Evolutionary conservation across 2,888 invertebrate genomes (phyloP), one percentile per base, ranked within the genome.

Genomic region (Ornithoptera priamus): DNA sequence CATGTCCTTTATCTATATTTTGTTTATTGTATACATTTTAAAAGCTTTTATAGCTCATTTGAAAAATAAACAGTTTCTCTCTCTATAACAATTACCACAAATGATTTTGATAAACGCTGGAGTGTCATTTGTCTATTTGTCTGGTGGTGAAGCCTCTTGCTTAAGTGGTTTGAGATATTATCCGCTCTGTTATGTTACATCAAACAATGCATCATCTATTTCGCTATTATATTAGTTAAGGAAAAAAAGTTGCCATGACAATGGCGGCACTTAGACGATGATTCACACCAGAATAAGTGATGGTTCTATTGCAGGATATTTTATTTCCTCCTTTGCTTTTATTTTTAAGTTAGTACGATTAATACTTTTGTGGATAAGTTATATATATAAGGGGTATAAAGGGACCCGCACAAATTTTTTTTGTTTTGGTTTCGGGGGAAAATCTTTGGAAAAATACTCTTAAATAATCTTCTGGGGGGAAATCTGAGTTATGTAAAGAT

Each of bases 81-180:
- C 42, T 57, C 60, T 53, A 60, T 15, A 39, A 65, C 65, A 61
- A 61, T 65, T 22, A 42, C 53, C 20, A n/a, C 39, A 65, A 60
- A 63, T 30, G 42, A 36, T 69, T 65, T 69, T 39, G 46, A 69
- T 22, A 60, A 56, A 65, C 56, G 42, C 67, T 18, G 59, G 67
- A 73, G 73, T 71, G 69, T 69, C 73, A 73, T 73, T 70, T 71
- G 71, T 72, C 71, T 69, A 63, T 62, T 59, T 71, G 73, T 71
- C 73, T 70, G 71, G 56, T 65, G 56, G 61, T 61, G 50, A 50
- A 50, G 69, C 18, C 56, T 22, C 15, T n/a, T 39, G 61, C n/a
- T 42, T 56, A 64, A 69, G 65, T 61, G 64, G 69, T 65, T 24
- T 58, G 63, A 22, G 69, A 69, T 69, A 61, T 50, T 36, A 68